Base-by-base conservation (phyloP, 2,113 vertebrate species). In the Cygnus buccinator region DNA sequence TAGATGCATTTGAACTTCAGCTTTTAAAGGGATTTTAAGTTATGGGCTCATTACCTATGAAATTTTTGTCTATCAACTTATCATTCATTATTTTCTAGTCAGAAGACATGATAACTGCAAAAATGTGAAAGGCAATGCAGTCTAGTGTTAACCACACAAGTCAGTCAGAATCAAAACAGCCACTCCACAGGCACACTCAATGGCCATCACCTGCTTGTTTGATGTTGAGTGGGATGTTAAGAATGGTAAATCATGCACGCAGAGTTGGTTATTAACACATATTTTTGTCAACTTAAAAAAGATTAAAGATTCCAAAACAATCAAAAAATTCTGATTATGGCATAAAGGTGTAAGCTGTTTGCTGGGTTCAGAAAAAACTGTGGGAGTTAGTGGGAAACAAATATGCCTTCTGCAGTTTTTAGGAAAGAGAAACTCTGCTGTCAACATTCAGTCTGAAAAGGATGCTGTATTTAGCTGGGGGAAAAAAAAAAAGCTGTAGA, bases 371-470 rank as follows among this genome's bases (percentile, higher is more conserved):
- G 29, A 68, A 63, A 41, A 79, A 82, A 78, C 35, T 59, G 35
- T 6, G 14, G 12, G 22, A 85, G 25, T 75, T 67, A 63, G 50
- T 0, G 2, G 44, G 52, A 71, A 87, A 71, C 17, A 82, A 90
- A 44, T 35, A 23, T 0, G 0, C 3, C 8, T 65, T 5, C 0
- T 7, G 20, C 25, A 83, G 9, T 14, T 28, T 79, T 39, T 43
- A 55, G n/a, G 46, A 39, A 87, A 78, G 12, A 12, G 0, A 12
- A 90, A n/a, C n/a, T 62, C 14, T 35, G 13, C n/a, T 67, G 70
- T 14, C 46, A 87, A 84, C 11, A 55, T 37, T 57, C 18, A 88
- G n/a, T 14, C 58, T 83, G 43, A 88, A 91, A 26, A 84, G 75
- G 10, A 59, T 43, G 29, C 37, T 31, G 21, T 55, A 22, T 43